Evolutionary conservation across 2,797 vertebrate species (phyloP).

Genomic region (Kryptolebias ocellatus): DNA sequence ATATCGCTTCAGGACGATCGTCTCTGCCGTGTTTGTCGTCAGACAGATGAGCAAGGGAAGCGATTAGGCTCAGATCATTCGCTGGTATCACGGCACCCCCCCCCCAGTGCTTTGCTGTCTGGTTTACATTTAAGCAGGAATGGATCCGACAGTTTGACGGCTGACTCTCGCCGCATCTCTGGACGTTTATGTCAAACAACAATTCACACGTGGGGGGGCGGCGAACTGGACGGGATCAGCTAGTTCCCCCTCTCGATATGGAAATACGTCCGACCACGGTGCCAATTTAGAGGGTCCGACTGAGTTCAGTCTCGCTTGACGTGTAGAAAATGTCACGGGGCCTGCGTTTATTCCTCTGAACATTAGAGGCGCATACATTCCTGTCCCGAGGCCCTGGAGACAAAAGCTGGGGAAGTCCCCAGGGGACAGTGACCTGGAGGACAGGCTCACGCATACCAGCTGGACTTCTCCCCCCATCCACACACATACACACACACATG

Average conservation of each 20-base stretch:
- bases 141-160: constrained; percentile 38
- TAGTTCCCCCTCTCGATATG: constrained; percentile 51
- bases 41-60: constrained; percentile 46
- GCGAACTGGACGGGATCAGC: constrained; percentile 39
- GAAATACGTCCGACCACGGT: constrained; percentile 63
- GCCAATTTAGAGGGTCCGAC: constrained; percentile 74
- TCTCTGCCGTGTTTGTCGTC: constrained; percentile 38
- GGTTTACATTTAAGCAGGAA: constrained; percentile 46
- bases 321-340: constrained; percentile 58
- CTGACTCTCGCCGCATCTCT: constrained; percentile 5
- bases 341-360: constrained; percentile 76
- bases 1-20: constrained; percentile 47
- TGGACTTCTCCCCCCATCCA: constrained; percentile 63
- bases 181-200: constrained; percentile 30
- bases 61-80: constrained; percentile 44
- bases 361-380: constrained; percentile 60
- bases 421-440: constrained; percentile 75
- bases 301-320: constrained; percentile 59
- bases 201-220: constrained; percentile 24
- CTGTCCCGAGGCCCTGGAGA: constrained; percentile 51
- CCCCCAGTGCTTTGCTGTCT: constrained; percentile 24
- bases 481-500: not conserved
- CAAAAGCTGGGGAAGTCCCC: constrained; percentile 70
- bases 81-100: constrained; percentile 20
- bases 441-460: constrained; percentile 76